A percentile compares a stretch with the other conserved stretches of the same genome.
phyloP scores from a whole-genome alignment of 2,888 invertebrate species.

The Scaptomyza caliginosa region DNA sequence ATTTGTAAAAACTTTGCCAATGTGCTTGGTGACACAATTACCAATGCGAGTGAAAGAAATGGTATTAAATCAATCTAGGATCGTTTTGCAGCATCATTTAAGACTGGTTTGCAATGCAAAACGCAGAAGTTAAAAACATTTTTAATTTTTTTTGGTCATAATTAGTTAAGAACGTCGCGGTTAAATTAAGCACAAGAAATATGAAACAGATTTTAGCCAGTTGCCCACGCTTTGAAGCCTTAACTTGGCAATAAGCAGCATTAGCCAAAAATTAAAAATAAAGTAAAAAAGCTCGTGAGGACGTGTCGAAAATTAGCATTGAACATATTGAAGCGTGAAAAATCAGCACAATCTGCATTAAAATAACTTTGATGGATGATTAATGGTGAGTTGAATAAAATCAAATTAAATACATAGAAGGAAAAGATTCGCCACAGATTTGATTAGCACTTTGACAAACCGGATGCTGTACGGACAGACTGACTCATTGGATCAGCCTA shows the following conservation, averaged over 20 bases:
- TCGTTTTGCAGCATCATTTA: constrained; percentile 13
- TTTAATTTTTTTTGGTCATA: constrained; percentile 53
- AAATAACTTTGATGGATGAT: constrained; percentile 53
- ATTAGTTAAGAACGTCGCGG: constrained; percentile 57
- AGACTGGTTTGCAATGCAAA: constrained; percentile 45
- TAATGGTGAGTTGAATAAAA: constrained; percentile 17
- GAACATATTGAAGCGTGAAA: constrained; percentile 40
- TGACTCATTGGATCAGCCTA: constrained; percentile 30
- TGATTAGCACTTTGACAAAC: constrained; percentile 63
- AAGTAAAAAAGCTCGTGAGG: constrained; percentile 54
- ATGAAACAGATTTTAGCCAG: constrained; percentile 29
- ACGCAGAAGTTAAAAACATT: constrained; percentile 44
- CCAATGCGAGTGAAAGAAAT: too few species aligned
- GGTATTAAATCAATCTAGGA: not conserved
- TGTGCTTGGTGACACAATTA: constrained; percentile 11
- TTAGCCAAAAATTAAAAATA: too few species aligned
- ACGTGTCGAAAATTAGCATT: constrained; percentile 41
- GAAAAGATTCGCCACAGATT: constrained; percentile 55
- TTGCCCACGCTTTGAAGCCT: constrained; percentile 27
- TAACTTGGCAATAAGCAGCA: constrained; percentile 30
- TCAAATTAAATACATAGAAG: constrained; percentile 1
- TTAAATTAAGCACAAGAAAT: constrained; percentile 24
- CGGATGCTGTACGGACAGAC: constrained; percentile 47
- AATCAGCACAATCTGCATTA: constrained; percentile 30
- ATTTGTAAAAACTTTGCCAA: constrained; percentile 23